Evolutionary conservation across 2,888 invertebrate species (phyloP).

Genomic region (Drosophila pullipes): DNA sequence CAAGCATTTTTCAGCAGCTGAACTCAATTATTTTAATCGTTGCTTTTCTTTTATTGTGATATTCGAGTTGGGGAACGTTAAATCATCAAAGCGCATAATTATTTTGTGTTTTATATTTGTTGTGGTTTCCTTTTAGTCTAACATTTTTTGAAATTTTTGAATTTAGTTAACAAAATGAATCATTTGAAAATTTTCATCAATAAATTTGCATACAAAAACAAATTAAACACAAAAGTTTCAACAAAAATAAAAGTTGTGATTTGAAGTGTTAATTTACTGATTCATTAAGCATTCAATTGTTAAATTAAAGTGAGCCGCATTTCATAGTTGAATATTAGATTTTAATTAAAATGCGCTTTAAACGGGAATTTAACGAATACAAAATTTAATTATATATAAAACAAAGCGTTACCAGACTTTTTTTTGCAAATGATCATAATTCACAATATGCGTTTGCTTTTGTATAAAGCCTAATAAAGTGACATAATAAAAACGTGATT

Average conservation of each 20-base stretch:
- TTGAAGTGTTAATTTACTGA: not conserved
- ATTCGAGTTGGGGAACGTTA: slow-evolving; percentile 21
- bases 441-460: not conserved
- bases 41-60: slow-evolving; percentile 60
- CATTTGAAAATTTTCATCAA: not conserved
- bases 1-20: slow-evolving; percentile 59
- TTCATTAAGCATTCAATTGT: not conserved
- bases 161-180: not conserved
- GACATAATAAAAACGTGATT: not conserved
- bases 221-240: not conserved
- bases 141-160: not conserved
- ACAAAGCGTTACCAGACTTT: slow-evolving; percentile 34
- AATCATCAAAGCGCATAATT: slow-evolving; percentile 16
- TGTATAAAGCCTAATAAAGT: not conserved
- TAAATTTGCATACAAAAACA: not conserved
- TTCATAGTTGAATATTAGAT: not conserved
- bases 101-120: not conserved
- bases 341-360: not conserved
- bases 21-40: slow-evolving; percentile 58
- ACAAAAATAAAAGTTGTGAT: not conserved
- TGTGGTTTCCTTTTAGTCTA: not conserved
- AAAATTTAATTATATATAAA: not conserved
- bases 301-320: not conserved
- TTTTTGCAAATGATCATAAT: not conserved
- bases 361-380: not conserved